These are phyloP conservation scores for Microctonus aethiopoides DNA, from an alignment of 2,888 invertebrate genomes.

Conservation along the genomic window DNA sequence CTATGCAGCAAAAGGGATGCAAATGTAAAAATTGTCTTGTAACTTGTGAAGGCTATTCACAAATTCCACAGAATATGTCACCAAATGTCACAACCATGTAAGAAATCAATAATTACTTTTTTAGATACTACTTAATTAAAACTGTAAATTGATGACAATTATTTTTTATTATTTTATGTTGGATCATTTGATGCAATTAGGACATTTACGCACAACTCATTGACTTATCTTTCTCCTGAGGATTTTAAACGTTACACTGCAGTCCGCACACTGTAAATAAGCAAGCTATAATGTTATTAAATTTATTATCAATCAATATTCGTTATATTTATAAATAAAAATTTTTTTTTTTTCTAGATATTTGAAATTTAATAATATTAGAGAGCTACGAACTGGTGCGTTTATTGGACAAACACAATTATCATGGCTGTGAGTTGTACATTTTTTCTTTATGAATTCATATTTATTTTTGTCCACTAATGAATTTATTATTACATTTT, in stretches of 20 bases:
- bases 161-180: too few relatives aligned
- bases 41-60: slow-evolving; percentile 49
- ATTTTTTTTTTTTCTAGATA: slow-evolving; percentile 47
- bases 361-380: slow-evolving; percentile 49
- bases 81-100: slow-evolving; percentile 57
- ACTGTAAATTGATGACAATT: too few relatives aligned
- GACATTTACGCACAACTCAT: slow-evolving; percentile 56
- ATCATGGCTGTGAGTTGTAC: slow-evolving; percentile 68
- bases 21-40: slow-evolving; percentile 45
- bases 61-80: slow-evolving; percentile 57
- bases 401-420: slow-evolving; percentile 55
- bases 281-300: too few relatives aligned
- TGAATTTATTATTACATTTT: slow-evolving; percentile 16
- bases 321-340: background rate
- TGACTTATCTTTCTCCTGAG: slow-evolving; percentile 46
- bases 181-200: slow-evolving; percentile 47
- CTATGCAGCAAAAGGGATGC: slow-evolving; percentile 43
- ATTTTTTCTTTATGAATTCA: slow-evolving; percentile 44
- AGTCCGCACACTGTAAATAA: slow-evolving; percentile 53
- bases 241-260: slow-evolving; percentile 52
- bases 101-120: slow-evolving; percentile 29
- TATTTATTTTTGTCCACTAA: slow-evolving; percentile 35
- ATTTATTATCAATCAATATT: too few relatives aligned
- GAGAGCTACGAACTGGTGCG: slow-evolving; percentile 44
- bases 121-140: too few relatives aligned